These are phyloP conservation scores for Rhynchonycteris naso DNA, from an alignment of 2,797 vertebrate species.

Conservation along the genomic window DNA sequence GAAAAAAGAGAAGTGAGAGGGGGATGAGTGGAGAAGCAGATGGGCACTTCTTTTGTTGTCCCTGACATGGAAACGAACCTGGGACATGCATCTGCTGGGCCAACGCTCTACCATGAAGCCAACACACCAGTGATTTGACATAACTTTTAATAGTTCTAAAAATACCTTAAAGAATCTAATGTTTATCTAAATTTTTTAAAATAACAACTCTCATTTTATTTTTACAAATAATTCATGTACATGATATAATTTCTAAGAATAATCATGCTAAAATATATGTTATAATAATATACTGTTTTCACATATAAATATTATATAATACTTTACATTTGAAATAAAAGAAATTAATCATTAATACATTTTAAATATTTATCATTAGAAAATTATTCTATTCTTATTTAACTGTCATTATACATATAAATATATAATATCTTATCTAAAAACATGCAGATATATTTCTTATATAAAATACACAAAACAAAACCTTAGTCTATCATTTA, in stretches of 20 bases:
- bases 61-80: no score
- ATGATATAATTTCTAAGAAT: background rate
- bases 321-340: background rate
- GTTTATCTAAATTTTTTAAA: background rate
- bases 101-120: no score
- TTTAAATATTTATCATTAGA: background rate
- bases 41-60: no score
- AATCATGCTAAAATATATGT: background rate
- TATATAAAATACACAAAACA: background rate
- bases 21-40: no score
- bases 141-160: conserved; percentile 30
- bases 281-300: background rate
- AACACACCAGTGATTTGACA: no score
- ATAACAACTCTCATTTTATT: background rate
- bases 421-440: background rate
- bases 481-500: background rate
- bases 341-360: background rate
- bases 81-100: no score
- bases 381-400: background rate
- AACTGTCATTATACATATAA: background rate
- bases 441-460: background rate
- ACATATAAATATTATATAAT: no score
- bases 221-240: background rate
- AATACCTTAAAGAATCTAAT: background rate
- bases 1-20: no score